phyloP scores from a whole-genome alignment of 2,113 vertebrate genomes.

The Oenanthe oenanthe region DNA sequence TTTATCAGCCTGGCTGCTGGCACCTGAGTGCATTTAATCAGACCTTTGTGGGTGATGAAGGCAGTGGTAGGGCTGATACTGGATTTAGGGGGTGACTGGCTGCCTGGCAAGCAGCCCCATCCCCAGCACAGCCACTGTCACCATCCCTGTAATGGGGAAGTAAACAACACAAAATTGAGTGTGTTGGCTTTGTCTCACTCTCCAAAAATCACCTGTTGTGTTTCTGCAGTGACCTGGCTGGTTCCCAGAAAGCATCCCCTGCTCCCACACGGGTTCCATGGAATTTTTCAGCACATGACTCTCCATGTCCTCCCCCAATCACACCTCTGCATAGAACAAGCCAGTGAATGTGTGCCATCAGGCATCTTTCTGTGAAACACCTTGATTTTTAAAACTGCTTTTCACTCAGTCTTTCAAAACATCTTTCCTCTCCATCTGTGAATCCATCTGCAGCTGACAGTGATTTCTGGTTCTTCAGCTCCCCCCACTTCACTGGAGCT shows the following conservation, averaged over 20 bases:
- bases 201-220: rapidly evolving
- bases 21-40: background rate
- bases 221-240: background rate
- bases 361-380: background rate
- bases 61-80: background rate
- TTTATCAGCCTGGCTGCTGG: background rate
- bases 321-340: background rate
- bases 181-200: background rate
- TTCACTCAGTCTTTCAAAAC: background rate
- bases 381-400: background rate
- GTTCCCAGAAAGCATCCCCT: background rate
- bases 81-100: background rate
- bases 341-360: background rate
- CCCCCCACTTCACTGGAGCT: background rate
- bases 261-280: background rate
- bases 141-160: background rate
- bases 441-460: background rate
- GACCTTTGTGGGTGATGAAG: background rate
- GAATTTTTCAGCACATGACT: background rate
- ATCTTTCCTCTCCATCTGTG: background rate
- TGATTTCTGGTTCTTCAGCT: background rate
- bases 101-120: background rate
- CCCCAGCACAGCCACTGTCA: background rate
- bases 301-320: background rate
- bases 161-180: background rate